A percentile compares a stretch with the other conserved stretches of the same genome.
Evolutionary conservation across 2,113 vertebrate genomes (phyloP).

Genomic region (Ia io): DNA sequence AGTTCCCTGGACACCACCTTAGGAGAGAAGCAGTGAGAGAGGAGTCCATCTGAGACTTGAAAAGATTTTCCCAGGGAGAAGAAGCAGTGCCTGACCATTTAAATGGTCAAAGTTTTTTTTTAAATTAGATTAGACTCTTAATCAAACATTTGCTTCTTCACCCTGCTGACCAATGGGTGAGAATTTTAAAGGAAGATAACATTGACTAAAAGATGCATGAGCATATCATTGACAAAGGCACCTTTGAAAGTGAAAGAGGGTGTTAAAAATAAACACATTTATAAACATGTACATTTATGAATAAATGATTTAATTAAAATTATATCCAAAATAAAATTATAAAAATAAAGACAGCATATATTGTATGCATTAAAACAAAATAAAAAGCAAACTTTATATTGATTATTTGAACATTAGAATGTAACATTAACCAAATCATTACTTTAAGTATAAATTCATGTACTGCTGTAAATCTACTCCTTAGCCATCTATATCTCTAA

Average conservation of each 20-base stretch:
- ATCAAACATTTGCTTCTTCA: background rate
- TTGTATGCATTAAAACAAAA: background rate
- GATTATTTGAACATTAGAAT: background rate
- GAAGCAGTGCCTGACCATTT: background rate
- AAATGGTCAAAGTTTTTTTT: background rate
- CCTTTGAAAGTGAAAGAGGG: background rate
- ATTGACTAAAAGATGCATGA: background rate
- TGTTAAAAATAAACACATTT: background rate
- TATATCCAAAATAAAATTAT: background rate
- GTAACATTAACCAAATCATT: background rate
- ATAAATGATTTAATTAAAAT: background rate
- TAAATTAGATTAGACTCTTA: background rate
- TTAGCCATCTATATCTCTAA: background rate
- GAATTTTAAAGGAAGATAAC: conserved; percentile 21
- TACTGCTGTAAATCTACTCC: background rate
- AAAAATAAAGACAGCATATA: background rate
- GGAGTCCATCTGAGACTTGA: background rate
- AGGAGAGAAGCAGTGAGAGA: background rate
- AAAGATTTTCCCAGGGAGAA: background rate
- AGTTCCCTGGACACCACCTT: background rate
- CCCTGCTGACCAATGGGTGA: background rate
- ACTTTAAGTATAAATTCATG: background rate
- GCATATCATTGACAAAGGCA: background rate
- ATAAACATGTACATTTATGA: background rate
- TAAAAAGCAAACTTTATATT: background rate